A percentile compares a stretch with the other conserved stretches of the same genome.
Conservation (phyloP, 2,888 invertebrate genomes). For the Caenorhabditis sp. region DNA sequence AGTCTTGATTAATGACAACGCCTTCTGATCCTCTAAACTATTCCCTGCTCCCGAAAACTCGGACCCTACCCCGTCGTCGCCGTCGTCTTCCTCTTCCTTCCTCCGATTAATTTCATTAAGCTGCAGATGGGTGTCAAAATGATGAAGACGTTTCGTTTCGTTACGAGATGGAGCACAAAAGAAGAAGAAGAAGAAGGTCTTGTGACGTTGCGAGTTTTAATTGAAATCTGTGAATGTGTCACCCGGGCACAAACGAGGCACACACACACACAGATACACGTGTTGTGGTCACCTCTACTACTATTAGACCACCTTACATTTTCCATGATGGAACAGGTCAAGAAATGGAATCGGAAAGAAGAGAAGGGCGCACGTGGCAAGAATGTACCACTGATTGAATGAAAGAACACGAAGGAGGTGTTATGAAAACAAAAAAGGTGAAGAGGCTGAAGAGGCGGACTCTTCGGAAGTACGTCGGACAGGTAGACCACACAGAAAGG, state of each 20-base stretch:
- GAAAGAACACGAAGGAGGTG: slow-evolving; percentile 1
- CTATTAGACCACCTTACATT: slow-evolving; percentile 4
- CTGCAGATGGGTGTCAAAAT: slow-evolving; percentile 33
- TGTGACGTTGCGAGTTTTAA: slow-evolving; percentile 46
- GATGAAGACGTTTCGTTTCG: slow-evolving; percentile 43
- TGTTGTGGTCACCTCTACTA: slow-evolving; percentile 9
- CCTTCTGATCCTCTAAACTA: no score
- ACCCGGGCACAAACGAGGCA: not conserved
- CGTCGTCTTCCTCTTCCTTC: not conserved
- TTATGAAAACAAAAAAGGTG: slow-evolving; percentile 14
- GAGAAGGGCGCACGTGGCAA: not conserved
- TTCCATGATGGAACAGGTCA: not conserved
- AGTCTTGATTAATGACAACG: not conserved
- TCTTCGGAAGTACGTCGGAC: not conserved
- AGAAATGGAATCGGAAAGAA: not conserved
- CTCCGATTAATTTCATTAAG: slow-evolving; percentile 34
- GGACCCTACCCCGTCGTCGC: not conserved
- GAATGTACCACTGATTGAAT: slow-evolving; percentile 8
- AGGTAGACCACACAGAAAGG: no score
- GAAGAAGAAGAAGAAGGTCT: not conserved
- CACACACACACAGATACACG: slow-evolving; percentile 2
- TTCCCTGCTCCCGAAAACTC: not conserved
- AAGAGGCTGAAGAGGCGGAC: not conserved
- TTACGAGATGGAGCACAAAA: not conserved
- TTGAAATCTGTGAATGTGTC: slow-evolving; percentile 32